A percentile compares a stretch with the other conserved stretches of the same genome.
Evolutionary conservation across 2,797 vertebrate species (phyloP).

Genomic region (Acropternis orthonyx): DNA sequence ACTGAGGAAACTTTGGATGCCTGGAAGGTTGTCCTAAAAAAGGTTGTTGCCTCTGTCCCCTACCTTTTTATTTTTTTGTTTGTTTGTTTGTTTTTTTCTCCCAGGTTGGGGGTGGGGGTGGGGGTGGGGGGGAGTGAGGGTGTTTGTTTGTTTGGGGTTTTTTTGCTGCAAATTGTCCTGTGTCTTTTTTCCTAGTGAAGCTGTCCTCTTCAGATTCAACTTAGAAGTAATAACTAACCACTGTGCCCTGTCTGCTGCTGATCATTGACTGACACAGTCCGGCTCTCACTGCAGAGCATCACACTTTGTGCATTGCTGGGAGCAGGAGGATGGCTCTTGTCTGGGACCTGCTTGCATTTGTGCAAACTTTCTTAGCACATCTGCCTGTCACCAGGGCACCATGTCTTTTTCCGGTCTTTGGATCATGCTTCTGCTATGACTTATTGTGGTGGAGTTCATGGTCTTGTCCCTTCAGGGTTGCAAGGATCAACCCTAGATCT

Average conservation of each 20-base stretch:
- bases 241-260: background rate
- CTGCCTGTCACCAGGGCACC: background rate
- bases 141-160: background rate
- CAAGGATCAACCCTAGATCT: background rate
- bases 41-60: fast-evolving
- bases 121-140: no score
- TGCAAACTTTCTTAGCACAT: background rate
- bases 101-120: no score
- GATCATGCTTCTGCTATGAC: background rate
- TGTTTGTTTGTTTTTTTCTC: no score
- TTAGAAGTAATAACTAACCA: background rate
- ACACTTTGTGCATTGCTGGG: fast-evolving
- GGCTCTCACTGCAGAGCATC: background rate
- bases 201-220: background rate
- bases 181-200: background rate
- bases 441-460: background rate
- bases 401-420: no score
- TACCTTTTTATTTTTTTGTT: background rate
- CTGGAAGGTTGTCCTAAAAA: background rate
- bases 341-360: background rate
- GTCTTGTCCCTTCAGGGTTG: background rate
- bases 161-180: background rate
- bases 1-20: background rate
- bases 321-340: background rate
- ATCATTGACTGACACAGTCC: background rate